Percentiles rank a stretch among this genome's conserved stretches.
Conservation (phyloP, 2,113 vertebrate genomes). For the Aphyosemion australe region DNA sequence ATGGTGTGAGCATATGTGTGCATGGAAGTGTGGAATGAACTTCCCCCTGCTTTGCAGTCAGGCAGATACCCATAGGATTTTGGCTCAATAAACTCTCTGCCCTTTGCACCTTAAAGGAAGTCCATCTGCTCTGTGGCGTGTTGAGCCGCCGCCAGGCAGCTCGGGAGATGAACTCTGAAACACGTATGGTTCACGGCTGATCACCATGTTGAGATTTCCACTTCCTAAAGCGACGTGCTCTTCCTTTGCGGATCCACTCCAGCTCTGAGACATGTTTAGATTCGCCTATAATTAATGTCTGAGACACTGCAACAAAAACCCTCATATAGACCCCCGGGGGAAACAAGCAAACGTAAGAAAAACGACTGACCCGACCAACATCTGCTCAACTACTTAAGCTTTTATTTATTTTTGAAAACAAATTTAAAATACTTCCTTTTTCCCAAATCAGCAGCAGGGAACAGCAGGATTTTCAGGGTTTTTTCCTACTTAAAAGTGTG, state of each 20-base stretch:
- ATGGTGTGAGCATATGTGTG: constrained; percentile 16
- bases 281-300: constrained; percentile 52
- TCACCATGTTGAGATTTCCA: constrained; percentile 54
- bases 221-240: constrained; percentile 51
- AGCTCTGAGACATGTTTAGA: constrained; percentile 55
- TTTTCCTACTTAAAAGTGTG: constrained; percentile 3
- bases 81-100: constrained; percentile 71
- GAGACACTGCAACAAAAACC: constrained; percentile 44
- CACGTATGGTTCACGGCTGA: constrained; percentile 48
- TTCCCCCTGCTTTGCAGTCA: constrained; percentile 44
- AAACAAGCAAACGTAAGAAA: constrained; percentile 36
- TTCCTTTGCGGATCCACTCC: constrained; percentile 54
- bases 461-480: constrained; percentile 1
- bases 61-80: constrained; percentile 71
- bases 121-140: constrained; percentile 69
- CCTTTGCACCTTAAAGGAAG: constrained; percentile 72
- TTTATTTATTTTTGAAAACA: constrained; percentile 14
- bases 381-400: constrained; percentile 46
- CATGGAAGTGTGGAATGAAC: constrained; percentile 45
- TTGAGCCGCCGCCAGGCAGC: constrained; percentile 55
- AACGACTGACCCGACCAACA: constrained; percentile 44
- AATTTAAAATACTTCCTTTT: background rate
- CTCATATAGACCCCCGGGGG: constrained; percentile 36
- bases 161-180: constrained; percentile 43
- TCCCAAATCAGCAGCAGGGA: constrained; percentile 5